Base-by-base conservation (phyloP, 1,140 invertebrate genomes). In the Acromyrmex heyeri region DNA sequence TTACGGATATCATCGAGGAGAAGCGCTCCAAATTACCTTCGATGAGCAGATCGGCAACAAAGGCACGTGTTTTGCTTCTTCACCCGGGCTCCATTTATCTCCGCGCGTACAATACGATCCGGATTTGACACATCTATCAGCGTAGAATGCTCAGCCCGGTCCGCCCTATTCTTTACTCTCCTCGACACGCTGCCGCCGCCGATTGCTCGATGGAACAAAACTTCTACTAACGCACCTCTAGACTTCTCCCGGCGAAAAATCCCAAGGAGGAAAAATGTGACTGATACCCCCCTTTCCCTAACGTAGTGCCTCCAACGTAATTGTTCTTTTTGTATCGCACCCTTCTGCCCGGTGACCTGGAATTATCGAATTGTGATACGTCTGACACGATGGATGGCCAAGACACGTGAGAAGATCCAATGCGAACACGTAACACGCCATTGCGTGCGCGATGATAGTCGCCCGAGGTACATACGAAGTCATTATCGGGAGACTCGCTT, bases 81-180 rank as follows among this genome's bases (percentile, higher is more conserved):
- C 95, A 95, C 93, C 93, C 92, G n/a, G 89, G 91, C 91, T 93
- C 95, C 95, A 95, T 96, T 96, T 95, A 96, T 96, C 95, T 95
- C 94, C 91, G 91, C 91, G 90, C 88, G 86, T 93, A 96, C 95
- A 95, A 95, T 95, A 94, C 94, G 94, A 93, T 92, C 93, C 94
- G 94, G 92, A 95, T 96, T 96, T 96, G 95, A 96, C 95, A 96
- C 95, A 95, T 95, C 95, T 96, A 96, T 96, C 95, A 96, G 94
- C 93, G 93, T 93, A 95, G 93, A 94, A 94, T 94, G 91, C 90
- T 91, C 87, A 67, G 69, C 88, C 62, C 89, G 64, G 72, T 79
- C 86, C 89, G 85, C 82, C 86, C 87, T 86, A 87, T 91, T 93
- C 88, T 93, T 92, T 86, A 82, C 87, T 90, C 78, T 88, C 82